phyloP scores from a whole-genome alignment of 2,113 vertebrate species.

The Poecilia latipinna region DNA sequence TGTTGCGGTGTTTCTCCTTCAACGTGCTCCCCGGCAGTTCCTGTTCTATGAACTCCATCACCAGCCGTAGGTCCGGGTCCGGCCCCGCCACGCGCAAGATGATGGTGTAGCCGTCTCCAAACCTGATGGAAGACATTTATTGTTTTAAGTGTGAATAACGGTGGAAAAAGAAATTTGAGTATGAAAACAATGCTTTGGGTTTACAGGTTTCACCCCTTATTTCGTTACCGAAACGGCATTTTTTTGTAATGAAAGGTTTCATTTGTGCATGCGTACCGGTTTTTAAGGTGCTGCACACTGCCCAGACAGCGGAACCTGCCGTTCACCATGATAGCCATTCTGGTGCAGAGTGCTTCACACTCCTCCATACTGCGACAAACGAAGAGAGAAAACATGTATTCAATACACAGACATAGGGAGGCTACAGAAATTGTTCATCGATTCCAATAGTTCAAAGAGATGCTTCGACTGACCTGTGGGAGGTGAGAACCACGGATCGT shows the following conservation, averaged over 20 bases:
- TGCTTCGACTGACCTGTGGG: constrained; percentile 86
- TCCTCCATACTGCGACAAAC: constrained; percentile 91
- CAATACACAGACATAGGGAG: not conserved
- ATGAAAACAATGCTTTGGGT: not conserved
- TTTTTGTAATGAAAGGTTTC: not conserved
- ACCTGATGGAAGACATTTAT: constrained; percentile 74
- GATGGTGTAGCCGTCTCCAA: constrained; percentile 97
- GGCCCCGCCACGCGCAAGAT: constrained; percentile 92
- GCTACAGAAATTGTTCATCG: not conserved
- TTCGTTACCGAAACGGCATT: not conserved
- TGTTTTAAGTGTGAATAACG: too few relatives aligned
- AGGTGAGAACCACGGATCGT: constrained; percentile 95
- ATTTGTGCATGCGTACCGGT: constrained; percentile 80
- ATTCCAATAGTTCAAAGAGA: not conserved
- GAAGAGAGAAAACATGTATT: not conserved
- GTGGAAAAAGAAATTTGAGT: too few relatives aligned
- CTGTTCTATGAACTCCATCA: constrained; percentile 90
- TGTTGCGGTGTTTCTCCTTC: constrained; percentile 96
- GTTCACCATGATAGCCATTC: constrained; percentile 99
- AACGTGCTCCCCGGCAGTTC: constrained; percentile 94
- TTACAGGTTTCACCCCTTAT: not conserved
- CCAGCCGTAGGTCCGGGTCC: constrained; percentile 88
- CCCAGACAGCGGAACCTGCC: constrained; percentile 96
- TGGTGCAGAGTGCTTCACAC: constrained; percentile 95
- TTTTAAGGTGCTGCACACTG: constrained; percentile 97